Percentiles rank a stretch among this genome's conserved stretches.
These are phyloP conservation scores for Mystacornis crossleyi DNA, from an alignment of 2,113 vertebrate genomes.

Conservation along the genomic window DNA sequence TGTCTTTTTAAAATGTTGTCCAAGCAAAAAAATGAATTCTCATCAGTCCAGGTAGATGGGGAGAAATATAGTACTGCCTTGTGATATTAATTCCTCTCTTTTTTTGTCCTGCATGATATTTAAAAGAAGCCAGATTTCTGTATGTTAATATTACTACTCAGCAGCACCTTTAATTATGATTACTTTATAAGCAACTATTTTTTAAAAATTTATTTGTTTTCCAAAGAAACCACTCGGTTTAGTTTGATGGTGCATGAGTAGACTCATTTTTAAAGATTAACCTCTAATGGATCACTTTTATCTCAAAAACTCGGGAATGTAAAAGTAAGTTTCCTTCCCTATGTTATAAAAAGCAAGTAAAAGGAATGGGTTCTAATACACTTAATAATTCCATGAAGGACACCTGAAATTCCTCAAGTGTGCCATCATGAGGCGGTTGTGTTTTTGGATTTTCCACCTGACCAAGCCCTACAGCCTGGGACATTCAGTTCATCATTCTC, in stretches of 20 bases:
- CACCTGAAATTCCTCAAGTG: neutral
- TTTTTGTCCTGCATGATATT: neutral
- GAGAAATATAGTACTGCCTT: neutral
- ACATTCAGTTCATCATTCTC: neutral
- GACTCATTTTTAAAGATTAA: neutral
- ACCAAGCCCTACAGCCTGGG: neutral
- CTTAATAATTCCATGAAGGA: neutral
- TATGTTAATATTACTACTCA: neutral
- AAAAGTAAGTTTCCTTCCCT: neutral
- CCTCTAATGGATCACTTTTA: neutral
- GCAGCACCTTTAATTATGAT: neutral
- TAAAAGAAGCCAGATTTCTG: neutral
- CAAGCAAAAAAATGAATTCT: neutral
- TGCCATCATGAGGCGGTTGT: neutral
- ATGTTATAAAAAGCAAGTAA: neutral
- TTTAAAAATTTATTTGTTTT: neutral
- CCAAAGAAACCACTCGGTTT: neutral
- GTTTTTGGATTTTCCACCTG: neutral
- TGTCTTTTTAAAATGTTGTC: neutral
- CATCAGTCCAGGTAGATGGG: neutral
- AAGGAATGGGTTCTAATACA: neutral
- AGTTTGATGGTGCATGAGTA: neutral
- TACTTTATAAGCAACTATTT: neutral
- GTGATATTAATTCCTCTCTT: neutral
- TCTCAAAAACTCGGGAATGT: neutral